A percentile compares a stretch with the other conserved stretches of the same genome.
These are phyloP conservation scores for Tetraodon nigroviridis DNA, from an alignment of 2,113 vertebrate species.

Conservation along the genomic window DNA sequence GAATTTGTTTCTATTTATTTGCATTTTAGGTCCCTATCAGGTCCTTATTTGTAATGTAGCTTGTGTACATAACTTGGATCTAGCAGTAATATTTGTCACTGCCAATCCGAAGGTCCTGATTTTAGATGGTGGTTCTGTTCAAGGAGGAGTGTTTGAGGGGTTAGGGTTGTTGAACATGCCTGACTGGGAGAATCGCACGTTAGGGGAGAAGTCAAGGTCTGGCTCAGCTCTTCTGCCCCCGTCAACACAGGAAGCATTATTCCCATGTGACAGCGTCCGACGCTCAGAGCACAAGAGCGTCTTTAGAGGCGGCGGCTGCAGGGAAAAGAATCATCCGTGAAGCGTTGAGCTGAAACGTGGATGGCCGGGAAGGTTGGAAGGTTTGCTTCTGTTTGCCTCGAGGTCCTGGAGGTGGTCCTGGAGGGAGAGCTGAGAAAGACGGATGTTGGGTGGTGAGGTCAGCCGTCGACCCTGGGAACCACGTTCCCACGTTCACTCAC, in stretches of 20 bases:
- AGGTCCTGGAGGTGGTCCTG: conserved; percentile 15
- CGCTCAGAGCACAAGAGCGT: not conserved
- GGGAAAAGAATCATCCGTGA: not conserved
- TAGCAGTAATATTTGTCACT: not conserved
- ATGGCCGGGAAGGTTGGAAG: not conserved
- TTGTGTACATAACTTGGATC: too few relatives aligned
- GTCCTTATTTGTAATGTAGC: too few relatives aligned
- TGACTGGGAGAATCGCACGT: not conserved
- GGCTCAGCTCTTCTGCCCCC: conserved; percentile 34
- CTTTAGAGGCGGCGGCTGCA: not conserved
- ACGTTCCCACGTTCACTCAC: not conserved
- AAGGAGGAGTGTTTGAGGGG: too few relatives aligned
- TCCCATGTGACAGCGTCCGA: conserved; percentile 43
- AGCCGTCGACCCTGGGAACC: conserved; percentile 44
- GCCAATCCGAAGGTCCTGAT: not conserved
- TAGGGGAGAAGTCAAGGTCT: not conserved
- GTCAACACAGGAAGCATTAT: conserved; percentile 66
- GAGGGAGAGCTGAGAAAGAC: conserved; percentile 43
- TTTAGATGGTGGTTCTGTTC: not conserved
- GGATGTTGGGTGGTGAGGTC: conserved; percentile 51
- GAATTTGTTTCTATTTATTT: too few relatives aligned
- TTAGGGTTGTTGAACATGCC: not conserved
- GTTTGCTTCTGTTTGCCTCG: not conserved
- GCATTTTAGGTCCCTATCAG: too few relatives aligned
- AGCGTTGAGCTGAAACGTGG: not conserved